A percentile compares a stretch with the other conserved stretches of the same genome.
These are phyloP conservation scores for Linyphia triangularis DNA, from an alignment of 2,888 invertebrate genomes.

Conservation along the genomic window DNA sequence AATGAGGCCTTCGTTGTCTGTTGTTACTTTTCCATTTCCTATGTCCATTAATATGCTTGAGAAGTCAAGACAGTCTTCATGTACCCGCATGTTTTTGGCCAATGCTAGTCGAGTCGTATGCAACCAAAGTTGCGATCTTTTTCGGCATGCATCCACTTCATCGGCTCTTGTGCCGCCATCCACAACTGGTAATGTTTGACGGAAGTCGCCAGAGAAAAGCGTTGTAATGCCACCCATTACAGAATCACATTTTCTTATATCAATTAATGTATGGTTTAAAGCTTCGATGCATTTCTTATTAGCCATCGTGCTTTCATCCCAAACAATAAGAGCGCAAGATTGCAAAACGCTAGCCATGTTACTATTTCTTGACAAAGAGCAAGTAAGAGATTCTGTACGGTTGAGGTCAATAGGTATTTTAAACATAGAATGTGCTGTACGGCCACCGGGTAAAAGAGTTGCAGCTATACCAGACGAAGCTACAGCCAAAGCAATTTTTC, in stretches of 20 bases:
- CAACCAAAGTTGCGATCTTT: not conserved
- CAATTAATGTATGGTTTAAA: not conserved
- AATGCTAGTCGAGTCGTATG: no score
- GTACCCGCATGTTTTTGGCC: no score
- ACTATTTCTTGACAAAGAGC: not conserved
- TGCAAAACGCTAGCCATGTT: not conserved
- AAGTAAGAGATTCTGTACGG: not conserved
- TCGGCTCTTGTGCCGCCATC: not conserved
- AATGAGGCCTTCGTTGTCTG: no score
- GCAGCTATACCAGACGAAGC: constrained; percentile 29
- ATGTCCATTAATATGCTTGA: no score
- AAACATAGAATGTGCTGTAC: constrained; percentile 20
- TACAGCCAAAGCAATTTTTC: not conserved
- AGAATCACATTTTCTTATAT: no score
- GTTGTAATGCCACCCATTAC: not conserved
- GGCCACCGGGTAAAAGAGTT: not conserved
- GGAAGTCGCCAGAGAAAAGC: constrained; percentile 4
- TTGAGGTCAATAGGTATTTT: constrained; percentile 17
- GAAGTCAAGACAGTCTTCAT: no score
- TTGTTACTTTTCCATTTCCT: no score
- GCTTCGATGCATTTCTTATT: not conserved
- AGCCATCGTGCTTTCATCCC: constrained; percentile 9
- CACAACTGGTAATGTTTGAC: constrained; percentile 8
- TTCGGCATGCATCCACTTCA: constrained; percentile 15
- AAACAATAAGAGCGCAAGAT: not conserved